Evolutionary conservation across 2,888 invertebrate genomes (phyloP).

Genomic region (Cheiracanthium punctorium): DNA sequence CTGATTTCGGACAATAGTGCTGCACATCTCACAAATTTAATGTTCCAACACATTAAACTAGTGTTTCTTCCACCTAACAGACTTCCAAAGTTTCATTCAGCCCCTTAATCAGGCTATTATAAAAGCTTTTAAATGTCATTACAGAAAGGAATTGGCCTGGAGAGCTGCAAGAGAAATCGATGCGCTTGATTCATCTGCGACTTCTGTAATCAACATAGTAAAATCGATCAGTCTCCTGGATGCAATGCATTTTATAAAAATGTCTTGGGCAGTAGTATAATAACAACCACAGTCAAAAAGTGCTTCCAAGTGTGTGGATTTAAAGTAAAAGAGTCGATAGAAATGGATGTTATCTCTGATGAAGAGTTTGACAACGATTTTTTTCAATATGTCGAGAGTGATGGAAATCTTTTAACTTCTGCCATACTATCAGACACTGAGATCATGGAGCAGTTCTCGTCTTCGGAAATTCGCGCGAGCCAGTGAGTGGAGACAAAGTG

Average conservation of each 20-base stretch:
- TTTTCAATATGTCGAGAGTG: too few species aligned
- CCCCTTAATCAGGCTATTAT: neutral
- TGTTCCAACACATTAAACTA: neutral
- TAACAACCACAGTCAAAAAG: neutral
- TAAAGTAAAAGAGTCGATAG: neutral
- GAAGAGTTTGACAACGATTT: too few species aligned
- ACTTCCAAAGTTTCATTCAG: neutral
- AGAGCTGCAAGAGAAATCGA: neutral
- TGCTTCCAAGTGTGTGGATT: neutral
- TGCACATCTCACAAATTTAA: neutral
- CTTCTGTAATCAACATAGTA: neutral
- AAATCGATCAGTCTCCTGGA: neutral
- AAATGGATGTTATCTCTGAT: neutral
- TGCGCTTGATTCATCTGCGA: neutral
- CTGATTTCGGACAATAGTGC: neutral
- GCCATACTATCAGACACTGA: neutral
- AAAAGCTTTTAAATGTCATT: too few species aligned
- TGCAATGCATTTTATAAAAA: neutral
- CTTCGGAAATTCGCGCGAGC: too few species aligned
- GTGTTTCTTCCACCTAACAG: neutral
- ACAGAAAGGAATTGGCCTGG: neutral
- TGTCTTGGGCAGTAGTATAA: neutral
- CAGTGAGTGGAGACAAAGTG: too few species aligned
- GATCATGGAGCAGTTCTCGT: neutral
- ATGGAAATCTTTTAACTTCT: neutral